Evolutionary conservation across 2,888 invertebrate species (phyloP), one percentile per base, ranked within the genome.

Genomic region (Congeria kusceri): DNA sequence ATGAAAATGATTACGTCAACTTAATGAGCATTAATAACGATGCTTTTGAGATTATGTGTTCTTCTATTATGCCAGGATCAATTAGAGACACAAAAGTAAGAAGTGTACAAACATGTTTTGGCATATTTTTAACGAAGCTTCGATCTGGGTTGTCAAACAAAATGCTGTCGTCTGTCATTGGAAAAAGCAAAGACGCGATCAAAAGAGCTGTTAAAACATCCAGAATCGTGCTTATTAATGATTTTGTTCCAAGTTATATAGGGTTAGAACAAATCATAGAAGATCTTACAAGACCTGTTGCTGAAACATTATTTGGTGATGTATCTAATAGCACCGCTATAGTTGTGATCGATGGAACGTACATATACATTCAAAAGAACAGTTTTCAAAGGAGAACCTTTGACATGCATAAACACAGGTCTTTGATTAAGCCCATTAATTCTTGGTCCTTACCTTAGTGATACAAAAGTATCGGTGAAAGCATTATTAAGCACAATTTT

Each of bases 301-400:
- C 58, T 25, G 0, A 58, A 58, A 23, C n/a, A 27, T 39, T 39
- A 9, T 39, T 39, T 15, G 11, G 13, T 39, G 39, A 11, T 13
- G 9, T 1, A 1, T 11, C n/a, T 23, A 9, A 28, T 5, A 58
- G 25, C 25, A 58, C n/a, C 23, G 27, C 58, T 25, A 58, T 58
- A 15, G 18, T 58, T 20, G 57, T 57, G 9, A 20, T 57, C 9
- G 57, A 57, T 57, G 57, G 57, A 23, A 57, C 57, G 23, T 57
- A 57, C 11, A 57, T 57, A 23, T 57, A 23, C 23, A 57, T 57
- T 20, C 57, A 57, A 28, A 57, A 57, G 2, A 4, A 3, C 15
- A 4, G 2, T 27, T 57, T 57, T 23, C 20, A 13, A 23, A 1
- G 32, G 4, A 4, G 32, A 9, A 7, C 32, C 5, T 32, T 7